Evolutionary conservation across 1,140 invertebrate species (phyloP), one percentile per base, ranked within the genome.

Genomic region (Euschistus heros): DNA sequence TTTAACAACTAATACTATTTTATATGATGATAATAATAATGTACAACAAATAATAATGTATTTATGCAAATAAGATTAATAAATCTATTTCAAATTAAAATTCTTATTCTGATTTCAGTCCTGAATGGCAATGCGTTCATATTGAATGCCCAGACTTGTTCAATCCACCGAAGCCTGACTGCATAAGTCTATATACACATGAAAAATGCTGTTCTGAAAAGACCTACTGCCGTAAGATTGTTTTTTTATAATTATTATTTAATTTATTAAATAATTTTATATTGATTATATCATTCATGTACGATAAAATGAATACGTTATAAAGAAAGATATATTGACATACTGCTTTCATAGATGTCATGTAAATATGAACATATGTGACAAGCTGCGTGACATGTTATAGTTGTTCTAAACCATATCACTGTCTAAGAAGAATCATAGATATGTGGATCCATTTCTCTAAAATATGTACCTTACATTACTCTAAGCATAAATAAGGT

Each of bases 131-230:
- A 20, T 61, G 59, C 20, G 59, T 61, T 0, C 30, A 61, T n/a
- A 61, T 61, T n/a, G 59, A 61, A 20, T 61, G 59, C 17, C 59
- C 59, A 18, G 30, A 37, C 15, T 30, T 61, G 2, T 61, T 61
- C 33, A 37, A 61, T 18, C 59, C 59, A 5, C 30, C 59, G 17
- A 42, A 42, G 10, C 15, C 15, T 4, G 33, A 42, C 15, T 61
- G 59, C 59, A 44, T 61, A 5, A 44, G 22, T 18, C 59, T 61
- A 1, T 61, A 61, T 15, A 10, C 15, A 10, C n/a, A 61, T 14
- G 59, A 42, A 37, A 37, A 17, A 10, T 61, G 59, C 30, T 61
- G 59, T 42, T 18, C 59, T 14, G 37, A 37, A 14, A 42, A 61
- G 26, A 37, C 30, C n/a, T 30, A 61, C 15, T 61, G 59, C 24